Percentiles rank a stretch among this genome's conserved stretches.
These are phyloP conservation scores for Nematolebias whitei DNA, from an alignment of 2,113 vertebrate species.

Conservation along the genomic window DNA sequence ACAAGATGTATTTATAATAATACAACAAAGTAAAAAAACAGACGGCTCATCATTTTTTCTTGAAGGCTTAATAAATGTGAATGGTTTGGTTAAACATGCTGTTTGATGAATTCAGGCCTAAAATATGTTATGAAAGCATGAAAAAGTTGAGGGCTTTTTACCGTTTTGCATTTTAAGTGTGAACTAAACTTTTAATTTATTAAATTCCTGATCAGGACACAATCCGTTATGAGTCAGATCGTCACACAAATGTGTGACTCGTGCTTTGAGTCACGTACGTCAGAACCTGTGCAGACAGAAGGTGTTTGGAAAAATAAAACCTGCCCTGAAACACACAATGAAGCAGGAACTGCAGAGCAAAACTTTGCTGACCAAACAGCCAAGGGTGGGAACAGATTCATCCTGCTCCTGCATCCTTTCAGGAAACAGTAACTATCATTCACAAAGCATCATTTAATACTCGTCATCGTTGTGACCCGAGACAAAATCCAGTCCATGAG, in stretches of 20 bases:
- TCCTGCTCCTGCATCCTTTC: conserved; percentile 43
- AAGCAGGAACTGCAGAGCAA: conserved; percentile 59
- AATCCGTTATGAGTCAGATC: too few species aligned
- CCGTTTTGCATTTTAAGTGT: too few species aligned
- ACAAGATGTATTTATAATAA: too few species aligned
- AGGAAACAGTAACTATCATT: conserved; percentile 43
- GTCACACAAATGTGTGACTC: conserved; percentile 20
- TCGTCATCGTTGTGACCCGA: neutral
- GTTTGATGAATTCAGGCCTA: too few species aligned
- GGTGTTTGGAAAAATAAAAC: conserved; percentile 32
- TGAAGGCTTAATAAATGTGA: too few species aligned
- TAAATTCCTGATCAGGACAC: neutral
- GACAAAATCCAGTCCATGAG: neutral
- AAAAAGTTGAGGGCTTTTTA: too few species aligned
- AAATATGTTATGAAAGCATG: too few species aligned
- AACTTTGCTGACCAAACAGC: conserved; percentile 43
- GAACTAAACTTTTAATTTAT: too few species aligned
- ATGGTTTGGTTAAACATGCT: too few species aligned
- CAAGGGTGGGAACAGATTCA: conserved; percentile 36
- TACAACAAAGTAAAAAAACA: too few species aligned
- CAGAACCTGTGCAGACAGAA: conserved; percentile 61
- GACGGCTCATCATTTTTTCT: too few species aligned
- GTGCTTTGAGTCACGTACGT: conserved; percentile 40
- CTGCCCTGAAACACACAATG: conserved; percentile 57
- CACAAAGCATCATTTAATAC: conserved; percentile 24